A percentile compares a stretch with the other conserved stretches of the same genome.
Conservation (phyloP, 2,888 invertebrate genomes). For the Cheilosia variabilis region DNA sequence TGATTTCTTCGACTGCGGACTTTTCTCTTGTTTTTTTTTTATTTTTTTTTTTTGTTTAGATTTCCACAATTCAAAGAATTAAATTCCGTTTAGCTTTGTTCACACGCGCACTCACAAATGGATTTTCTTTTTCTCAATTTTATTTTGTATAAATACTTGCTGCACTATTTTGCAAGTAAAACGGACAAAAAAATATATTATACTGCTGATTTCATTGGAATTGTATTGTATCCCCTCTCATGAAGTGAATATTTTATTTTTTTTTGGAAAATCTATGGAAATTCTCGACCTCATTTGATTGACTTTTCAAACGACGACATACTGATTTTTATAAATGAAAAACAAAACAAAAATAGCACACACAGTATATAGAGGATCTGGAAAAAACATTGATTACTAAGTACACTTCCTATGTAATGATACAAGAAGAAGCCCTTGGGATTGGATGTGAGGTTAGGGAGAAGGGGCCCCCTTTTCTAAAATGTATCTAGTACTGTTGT, state of each 20-base stretch:
- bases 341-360: not conserved
- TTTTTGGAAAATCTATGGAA: constrained; percentile 21
- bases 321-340: not conserved
- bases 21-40: not conserved
- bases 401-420: not conserved
- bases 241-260: constrained; percentile 22
- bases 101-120: not conserved
- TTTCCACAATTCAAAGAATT: not conserved
- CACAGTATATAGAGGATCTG: not conserved
- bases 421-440: constrained; percentile 13
- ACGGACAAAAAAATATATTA: not conserved
- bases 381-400: not conserved
- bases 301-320: constrained; percentile 24
- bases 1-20: not conserved
- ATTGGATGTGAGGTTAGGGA: not conserved
- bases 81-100: too few relatives aligned
- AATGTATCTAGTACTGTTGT: not conserved
- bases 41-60: too few relatives aligned
- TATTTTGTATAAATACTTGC: not conserved
- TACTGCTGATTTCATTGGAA: constrained; percentile 38
- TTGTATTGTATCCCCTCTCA: constrained; percentile 30
- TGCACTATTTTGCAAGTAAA: constrained; percentile 12
- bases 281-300: constrained; percentile 51
- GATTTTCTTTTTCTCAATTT: constrained; percentile 9
- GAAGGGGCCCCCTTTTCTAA: not conserved